phyloP scores from a whole-genome alignment of 2,113 vertebrate species.

The Desmodus rotundus region DNA sequence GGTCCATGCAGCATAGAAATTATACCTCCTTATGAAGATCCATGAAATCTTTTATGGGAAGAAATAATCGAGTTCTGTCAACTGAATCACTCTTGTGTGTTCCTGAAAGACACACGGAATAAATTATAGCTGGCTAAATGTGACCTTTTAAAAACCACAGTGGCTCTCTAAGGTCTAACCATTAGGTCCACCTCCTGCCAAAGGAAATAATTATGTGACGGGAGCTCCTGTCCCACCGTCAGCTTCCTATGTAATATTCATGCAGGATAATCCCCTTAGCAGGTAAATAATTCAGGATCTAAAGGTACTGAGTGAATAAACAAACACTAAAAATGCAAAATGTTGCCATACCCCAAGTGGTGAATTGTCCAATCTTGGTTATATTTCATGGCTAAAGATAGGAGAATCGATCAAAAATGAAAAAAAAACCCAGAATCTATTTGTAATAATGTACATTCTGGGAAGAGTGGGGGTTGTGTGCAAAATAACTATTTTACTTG shows the following conservation, averaged over 20 bases:
- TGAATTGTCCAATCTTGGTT: slow-evolving; percentile 19
- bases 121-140: slow-evolving; percentile 44
- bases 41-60: slow-evolving; percentile 53
- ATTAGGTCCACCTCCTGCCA: slow-evolving; percentile 28
- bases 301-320: slow-evolving; percentile 56
- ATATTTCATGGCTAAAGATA: neutral
- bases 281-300: slow-evolving; percentile 64
- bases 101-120: slow-evolving; percentile 48
- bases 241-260: slow-evolving; percentile 61
- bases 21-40: slow-evolving; percentile 42
- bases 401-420: neutral
- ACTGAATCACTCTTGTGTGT: slow-evolving; percentile 8
- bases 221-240: neutral
- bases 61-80: slow-evolving; percentile 44
- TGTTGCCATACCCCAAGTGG: neutral
- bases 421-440: neutral
- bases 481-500: neutral
- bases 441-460: neutral
- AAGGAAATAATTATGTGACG: slow-evolving; percentile 3
- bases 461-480: neutral
- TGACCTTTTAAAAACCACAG: slow-evolving; percentile 69
- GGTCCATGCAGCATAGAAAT: slow-evolving; percentile 19
- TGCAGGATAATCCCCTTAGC: slow-evolving; percentile 27
- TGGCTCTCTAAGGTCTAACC: slow-evolving; percentile 22
- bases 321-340: slow-evolving; percentile 51